Conservation (phyloP, 2,797 vertebrate species). For the Enteromius afrohamiltoni region DNA sequence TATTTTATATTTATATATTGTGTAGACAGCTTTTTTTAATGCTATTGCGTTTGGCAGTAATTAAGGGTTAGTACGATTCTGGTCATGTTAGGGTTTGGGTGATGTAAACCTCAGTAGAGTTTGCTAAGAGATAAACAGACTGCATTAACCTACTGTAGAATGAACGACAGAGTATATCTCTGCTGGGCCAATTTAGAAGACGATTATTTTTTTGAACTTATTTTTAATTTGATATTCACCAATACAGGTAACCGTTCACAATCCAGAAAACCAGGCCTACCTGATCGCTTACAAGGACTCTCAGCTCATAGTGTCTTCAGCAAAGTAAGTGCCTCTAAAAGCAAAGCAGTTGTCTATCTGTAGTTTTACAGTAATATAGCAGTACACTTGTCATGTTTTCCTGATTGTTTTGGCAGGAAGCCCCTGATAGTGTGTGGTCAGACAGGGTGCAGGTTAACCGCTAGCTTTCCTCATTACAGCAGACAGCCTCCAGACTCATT, state of each 20-base stretch:
- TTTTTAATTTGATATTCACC: constrained; percentile 31
- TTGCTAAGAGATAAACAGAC: constrained; percentile 4
- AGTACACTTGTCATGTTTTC: background rate
- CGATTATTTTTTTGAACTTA: background rate
- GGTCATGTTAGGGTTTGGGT: background rate
- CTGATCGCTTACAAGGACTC: constrained; percentile 98
- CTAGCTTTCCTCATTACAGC: constrained; percentile 27
- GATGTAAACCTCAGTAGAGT: background rate
- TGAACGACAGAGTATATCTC: background rate
- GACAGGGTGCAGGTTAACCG: constrained; percentile 16
- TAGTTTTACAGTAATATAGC: constrained; percentile 10
- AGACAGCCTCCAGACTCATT: constrained; percentile 32
- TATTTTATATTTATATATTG: no score
- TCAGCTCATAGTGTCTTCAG: constrained; percentile 92
- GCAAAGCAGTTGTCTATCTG: background rate
- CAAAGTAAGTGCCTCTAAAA: constrained; percentile 83
- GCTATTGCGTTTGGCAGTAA: background rate
- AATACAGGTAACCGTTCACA: constrained; percentile 91
- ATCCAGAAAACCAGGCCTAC: constrained; percentile 97
- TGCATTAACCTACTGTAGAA: constrained; percentile 9
- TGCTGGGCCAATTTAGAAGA: background rate
- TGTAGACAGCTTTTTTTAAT: no score
- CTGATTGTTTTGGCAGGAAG: constrained; percentile 31
- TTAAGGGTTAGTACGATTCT: background rate
- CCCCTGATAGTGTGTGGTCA: constrained; percentile 5